A percentile compares a stretch with the other conserved stretches of the same genome.
phyloP scores from a whole-genome alignment of 2,113 vertebrate species.

The Eulemur macaco region DNA sequence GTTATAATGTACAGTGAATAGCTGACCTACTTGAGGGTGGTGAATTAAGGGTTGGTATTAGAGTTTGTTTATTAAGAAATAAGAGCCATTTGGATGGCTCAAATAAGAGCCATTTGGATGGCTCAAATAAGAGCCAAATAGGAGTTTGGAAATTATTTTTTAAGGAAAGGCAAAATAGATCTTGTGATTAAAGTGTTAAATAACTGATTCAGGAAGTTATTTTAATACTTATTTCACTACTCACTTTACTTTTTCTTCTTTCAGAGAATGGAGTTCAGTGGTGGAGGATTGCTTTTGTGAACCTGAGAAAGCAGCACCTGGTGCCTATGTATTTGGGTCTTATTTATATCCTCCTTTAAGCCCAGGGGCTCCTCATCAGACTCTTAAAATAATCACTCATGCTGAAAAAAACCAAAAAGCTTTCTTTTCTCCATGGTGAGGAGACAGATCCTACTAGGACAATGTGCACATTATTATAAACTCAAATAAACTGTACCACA shows the following conservation, averaged over 20 bases:
- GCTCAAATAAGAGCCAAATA: background rate
- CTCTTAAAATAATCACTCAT: background rate
- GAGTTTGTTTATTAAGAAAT: background rate
- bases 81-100: background rate
- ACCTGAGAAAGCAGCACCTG: background rate
- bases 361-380: background rate
- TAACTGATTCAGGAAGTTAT: background rate
- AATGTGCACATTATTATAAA: background rate
- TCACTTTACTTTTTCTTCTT: conserved; percentile 25
- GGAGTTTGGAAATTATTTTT: conserved; percentile 41
- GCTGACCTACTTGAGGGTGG: background rate
- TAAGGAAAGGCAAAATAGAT: conserved; percentile 3
- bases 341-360: background rate
- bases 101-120: background rate
- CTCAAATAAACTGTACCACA: conserved; percentile 47
- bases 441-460: background rate
- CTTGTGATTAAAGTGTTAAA: background rate
- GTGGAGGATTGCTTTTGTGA: conserved; percentile 94
- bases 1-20: background rate
- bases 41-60: background rate
- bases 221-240: background rate
- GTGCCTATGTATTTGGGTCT: background rate
- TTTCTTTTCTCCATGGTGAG: background rate
- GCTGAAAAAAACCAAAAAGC: conserved; percentile 26
- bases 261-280: conserved; percentile 96